Evolutionary conservation across 2,797 vertebrate genomes (phyloP).

Genomic region (Selene dorsalis): DNA sequence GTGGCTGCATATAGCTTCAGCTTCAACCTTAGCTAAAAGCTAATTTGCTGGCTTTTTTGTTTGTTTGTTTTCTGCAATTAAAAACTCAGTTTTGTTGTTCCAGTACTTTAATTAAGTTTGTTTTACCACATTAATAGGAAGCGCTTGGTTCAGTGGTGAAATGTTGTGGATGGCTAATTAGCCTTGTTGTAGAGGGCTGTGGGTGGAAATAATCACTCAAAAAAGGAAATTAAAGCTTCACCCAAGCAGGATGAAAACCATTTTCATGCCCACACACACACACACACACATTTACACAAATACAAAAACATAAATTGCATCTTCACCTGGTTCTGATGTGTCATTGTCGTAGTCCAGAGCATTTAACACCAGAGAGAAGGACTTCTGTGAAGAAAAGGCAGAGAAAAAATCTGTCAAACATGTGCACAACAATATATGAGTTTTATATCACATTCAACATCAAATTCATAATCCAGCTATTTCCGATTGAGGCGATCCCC

Average conservation of each 20-base stretch:
- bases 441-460: slow-evolving; percentile 3
- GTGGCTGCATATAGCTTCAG: too few relatives aligned
- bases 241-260: background rate
- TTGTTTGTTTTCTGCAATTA: background rate
- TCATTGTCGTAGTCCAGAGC: slow-evolving; percentile 80
- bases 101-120: background rate
- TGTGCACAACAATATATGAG: background rate
- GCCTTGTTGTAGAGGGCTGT: background rate
- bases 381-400: slow-evolving; percentile 73
- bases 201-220: background rate
- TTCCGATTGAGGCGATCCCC: background rate
- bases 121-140: background rate
- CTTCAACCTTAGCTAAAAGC: too few relatives aligned
- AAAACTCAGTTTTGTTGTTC: background rate
- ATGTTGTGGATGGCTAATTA: background rate
- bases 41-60: too few relatives aligned
- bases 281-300: background rate
- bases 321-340: slow-evolving; percentile 74
- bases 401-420: slow-evolving; percentile 28
- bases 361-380: slow-evolving; percentile 81
- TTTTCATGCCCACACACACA: background rate
- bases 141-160: background rate
- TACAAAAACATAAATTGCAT: slow-evolving; percentile 4
- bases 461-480: background rate
- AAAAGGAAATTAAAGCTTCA: too few relatives aligned